Evolutionary conservation across 1,140 invertebrate species (phyloP), one percentile per base, ranked within the genome.

Genomic region (Anastrepha ludens): DNA sequence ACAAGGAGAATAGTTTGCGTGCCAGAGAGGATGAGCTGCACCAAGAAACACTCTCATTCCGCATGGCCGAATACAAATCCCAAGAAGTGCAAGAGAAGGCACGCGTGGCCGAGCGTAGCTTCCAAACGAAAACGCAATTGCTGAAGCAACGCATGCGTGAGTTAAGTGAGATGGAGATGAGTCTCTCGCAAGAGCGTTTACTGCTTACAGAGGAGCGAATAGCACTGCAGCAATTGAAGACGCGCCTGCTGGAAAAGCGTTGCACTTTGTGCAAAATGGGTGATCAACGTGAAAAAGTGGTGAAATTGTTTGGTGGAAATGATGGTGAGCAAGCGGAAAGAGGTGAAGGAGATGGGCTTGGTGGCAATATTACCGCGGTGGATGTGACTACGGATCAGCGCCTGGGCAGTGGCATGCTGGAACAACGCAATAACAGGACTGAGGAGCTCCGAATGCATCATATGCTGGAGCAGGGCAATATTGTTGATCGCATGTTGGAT

Each of bases 1-100:
- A 94, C 67, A 91, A 90, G 44, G 94, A 94, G 86, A 91, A 92
- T 64, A 89, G 90, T 1, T 58, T 94, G 1, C 90, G 90, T 29
- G 85, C 93, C 0, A 92, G 92, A 85, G 92, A 94, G 88, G 90
- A 91, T 29, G 93, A 94, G 62, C 29, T 94, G 20, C 90, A 90
- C 3, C 90, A 91, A 58, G 87, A 90, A 47, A 88, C 90, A 13
- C 88, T 88, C 59, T 87, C 90, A 29, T 91, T 90, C 67, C 91
- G 91, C 9, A 74, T 91, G 44, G 91, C 91, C 50, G 92, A 91
- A 8, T 89, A 89, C 85, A 91, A 90, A 59, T 89, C 88, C 44
- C 90, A 94, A 67, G 88, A 91, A 87, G 91, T 92, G 3, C 90
- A 93, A 39, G 89, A 91, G 6, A 92, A 93, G 50, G 90, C 92